Conservation (phyloP, 2,888 invertebrate species). For the Ptychoptera contaminata region DNA sequence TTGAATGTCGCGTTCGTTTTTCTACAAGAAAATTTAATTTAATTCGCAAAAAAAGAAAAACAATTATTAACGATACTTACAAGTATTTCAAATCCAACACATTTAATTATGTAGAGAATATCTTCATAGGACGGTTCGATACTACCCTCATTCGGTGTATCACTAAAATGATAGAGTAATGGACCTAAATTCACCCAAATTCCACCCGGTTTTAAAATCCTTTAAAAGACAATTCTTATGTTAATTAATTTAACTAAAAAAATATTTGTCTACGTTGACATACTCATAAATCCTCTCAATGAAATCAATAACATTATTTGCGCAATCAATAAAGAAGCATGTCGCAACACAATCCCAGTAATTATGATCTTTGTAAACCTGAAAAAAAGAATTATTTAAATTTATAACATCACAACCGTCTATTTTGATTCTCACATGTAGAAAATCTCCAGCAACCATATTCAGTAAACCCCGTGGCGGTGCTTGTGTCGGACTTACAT, state of each 20-base stretch:
- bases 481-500: constrained; percentile 59
- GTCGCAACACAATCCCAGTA: constrained; percentile 88
- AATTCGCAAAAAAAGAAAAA: not conserved
- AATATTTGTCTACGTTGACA: no score
- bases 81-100: constrained; percentile 68
- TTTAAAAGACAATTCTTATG: constrained; percentile 9
- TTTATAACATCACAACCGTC: not conserved
- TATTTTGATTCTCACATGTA: constrained; percentile 49
- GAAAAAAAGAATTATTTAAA: constrained; percentile 6
- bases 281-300: constrained; percentile 74
- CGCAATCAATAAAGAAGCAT: constrained; percentile 98
- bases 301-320: constrained; percentile 88
- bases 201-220: constrained; percentile 76
- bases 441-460: constrained; percentile 94
- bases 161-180: constrained; percentile 80
- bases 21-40: constrained; percentile 37
- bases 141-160: constrained; percentile 71
- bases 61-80: constrained; percentile 26
- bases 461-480: constrained; percentile 53
- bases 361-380: constrained; percentile 51
- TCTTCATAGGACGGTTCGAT: constrained; percentile 88
- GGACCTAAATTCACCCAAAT: constrained; percentile 86
- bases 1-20: constrained; percentile 60
- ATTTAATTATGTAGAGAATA: constrained; percentile 57
- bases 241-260: no score